phyloP scores from a whole-genome alignment of 92 coral and sea anemone genomes.

The Desmophyllum pertusum region DNA sequence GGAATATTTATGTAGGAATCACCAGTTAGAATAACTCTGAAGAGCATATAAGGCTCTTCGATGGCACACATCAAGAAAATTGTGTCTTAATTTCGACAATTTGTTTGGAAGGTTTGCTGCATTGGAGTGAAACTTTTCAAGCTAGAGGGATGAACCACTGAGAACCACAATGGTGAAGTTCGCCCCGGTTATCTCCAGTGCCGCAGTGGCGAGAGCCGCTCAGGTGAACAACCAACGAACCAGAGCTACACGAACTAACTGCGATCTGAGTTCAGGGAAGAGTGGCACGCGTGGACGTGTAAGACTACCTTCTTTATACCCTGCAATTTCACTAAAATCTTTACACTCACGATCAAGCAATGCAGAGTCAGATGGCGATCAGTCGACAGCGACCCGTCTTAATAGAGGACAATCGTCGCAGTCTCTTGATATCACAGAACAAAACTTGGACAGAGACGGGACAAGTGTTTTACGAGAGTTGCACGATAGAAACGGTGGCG shows the following conservation, averaged over 20 bases:
- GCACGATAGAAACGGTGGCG: conserved; percentile 12
- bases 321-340: conserved; percentile 73
- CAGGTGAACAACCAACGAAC: conserved; percentile 54
- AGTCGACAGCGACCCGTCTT: conserved; percentile 1
- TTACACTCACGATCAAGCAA: conserved; percentile 39
- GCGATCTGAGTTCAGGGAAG: conserved; percentile 44
- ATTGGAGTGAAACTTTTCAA: not conserved
- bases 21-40: not conserved
- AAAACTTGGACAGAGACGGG: not conserved
- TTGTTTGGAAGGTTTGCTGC: not conserved
- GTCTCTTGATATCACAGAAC: conserved; percentile 7
- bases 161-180: conserved; percentile 54
- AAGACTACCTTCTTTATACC: conserved; percentile 76
- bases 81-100: not conserved
- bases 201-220: conserved; percentile 52
- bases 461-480: conserved; percentile 44
- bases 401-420: not conserved
- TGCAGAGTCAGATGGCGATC: conserved; percentile 27
- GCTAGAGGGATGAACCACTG: not conserved
- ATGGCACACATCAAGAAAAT: not conserved
- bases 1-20: not conserved
- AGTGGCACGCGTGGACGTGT: conserved; percentile 58
- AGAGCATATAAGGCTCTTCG: conserved; percentile 8
- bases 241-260: conserved; percentile 28
- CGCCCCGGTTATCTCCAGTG: conserved; percentile 59